A percentile compares a stretch with the other conserved stretches of the same genome.
Conservation (phyloP, 2,113 vertebrate genomes). For the Microtus oregoni region DNA sequence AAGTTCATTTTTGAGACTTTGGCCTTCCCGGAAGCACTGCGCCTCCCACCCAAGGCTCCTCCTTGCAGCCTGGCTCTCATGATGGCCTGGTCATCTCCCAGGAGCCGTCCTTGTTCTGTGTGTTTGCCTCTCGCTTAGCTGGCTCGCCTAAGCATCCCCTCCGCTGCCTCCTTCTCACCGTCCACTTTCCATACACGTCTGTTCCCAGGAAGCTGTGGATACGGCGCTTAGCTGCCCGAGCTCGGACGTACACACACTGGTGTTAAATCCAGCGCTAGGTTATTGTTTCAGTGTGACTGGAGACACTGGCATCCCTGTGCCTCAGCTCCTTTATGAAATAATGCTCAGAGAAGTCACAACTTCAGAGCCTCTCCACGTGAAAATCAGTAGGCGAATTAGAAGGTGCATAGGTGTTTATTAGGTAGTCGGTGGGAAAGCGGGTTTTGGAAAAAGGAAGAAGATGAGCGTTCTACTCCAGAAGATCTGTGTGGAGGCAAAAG, state of each 20-base stretch:
- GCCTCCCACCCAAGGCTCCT: neutral
- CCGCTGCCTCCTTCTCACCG: neutral
- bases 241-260: neutral
- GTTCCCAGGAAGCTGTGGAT: neutral
- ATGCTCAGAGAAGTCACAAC: neutral
- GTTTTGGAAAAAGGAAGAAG: neutral
- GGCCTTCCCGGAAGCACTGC: neutral
- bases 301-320: neutral
- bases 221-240: neutral
- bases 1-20: neutral
- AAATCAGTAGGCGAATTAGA: neutral
- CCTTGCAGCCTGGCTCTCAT: neutral
- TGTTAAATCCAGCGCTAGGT: neutral
- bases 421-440: neutral
- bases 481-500: neutral
- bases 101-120: neutral
- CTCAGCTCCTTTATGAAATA: conserved; percentile 3
- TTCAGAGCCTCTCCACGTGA: neutral
- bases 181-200: fast-evolving
- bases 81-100: neutral
- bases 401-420: neutral
- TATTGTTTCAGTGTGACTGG: neutral
- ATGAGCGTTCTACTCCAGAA: neutral
- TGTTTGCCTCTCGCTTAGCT: neutral
- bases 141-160: neutral